A percentile compares a stretch with the other conserved stretches of the same genome.
Conservation (phyloP, 2,797 vertebrate species). For the Meriones psammophilus region DNA sequence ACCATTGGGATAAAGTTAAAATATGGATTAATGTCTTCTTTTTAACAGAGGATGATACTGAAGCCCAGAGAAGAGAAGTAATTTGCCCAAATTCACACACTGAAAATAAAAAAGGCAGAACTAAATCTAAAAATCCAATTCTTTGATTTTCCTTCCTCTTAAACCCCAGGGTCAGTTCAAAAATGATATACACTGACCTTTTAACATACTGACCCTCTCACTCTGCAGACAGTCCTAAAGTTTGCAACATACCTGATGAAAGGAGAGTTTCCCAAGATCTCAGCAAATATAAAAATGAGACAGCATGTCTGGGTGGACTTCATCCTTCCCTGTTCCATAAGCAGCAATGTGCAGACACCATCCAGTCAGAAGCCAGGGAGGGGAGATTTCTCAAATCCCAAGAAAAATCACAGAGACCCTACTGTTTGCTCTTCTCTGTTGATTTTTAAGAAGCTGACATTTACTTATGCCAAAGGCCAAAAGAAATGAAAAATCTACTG, state of each 20-base stretch:
- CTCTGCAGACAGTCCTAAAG: slow-evolving; percentile 62
- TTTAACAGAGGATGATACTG: slow-evolving; percentile 60
- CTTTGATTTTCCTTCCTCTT: slow-evolving; percentile 64
- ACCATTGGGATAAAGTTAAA: neutral
- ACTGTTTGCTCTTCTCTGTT: slow-evolving; percentile 79
- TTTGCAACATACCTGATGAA: slow-evolving; percentile 70
- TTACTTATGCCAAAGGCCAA: slow-evolving; percentile 80
- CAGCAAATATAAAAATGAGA: slow-evolving; percentile 77
- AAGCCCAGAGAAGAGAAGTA: slow-evolving; percentile 44
- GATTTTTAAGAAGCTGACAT: slow-evolving; percentile 79
- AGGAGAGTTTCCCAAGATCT: slow-evolving; percentile 72
- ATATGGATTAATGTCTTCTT: neutral
- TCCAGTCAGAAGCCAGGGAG: slow-evolving; percentile 71
- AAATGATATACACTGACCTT: slow-evolving; percentile 55
- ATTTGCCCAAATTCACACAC: slow-evolving; percentile 63
- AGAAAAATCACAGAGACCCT: slow-evolving; percentile 81
- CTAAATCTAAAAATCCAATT: slow-evolving; percentile 31
- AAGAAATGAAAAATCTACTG: slow-evolving; percentile 77
- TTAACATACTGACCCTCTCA: slow-evolving; percentile 47
- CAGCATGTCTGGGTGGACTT: slow-evolving; percentile 65
- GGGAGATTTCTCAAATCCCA: slow-evolving; percentile 78
- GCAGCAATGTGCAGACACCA: slow-evolving; percentile 57
- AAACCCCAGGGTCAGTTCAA: slow-evolving; percentile 28
- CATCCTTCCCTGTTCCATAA: slow-evolving; percentile 66
- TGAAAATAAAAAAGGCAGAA: neutral